Evolutionary conservation across 2,888 invertebrate genomes (phyloP), one percentile per base, ranked within the genome.

Genomic region (Torymus texanus): DNA sequence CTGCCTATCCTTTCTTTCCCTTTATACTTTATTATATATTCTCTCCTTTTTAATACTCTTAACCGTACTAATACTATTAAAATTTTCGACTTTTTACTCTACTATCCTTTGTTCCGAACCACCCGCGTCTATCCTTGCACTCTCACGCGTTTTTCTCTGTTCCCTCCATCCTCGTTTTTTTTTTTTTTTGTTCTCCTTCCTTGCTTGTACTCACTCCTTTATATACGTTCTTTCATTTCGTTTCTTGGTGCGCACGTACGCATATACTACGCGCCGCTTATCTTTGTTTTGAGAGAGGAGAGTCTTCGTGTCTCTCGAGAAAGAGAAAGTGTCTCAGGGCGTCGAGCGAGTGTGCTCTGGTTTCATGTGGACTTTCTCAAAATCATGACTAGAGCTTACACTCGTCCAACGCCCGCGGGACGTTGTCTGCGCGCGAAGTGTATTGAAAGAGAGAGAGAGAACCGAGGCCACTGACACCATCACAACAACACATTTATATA

Each of bases 301-400:
- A 41, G 41, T 8, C 41, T 41, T 41, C 41, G 41, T 41, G 41
- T 8, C 41, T 8, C 41, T 41, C 41, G 41, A 41, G 41, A 41
- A 41, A 29, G 29, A 63, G 41, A 56, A 24, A 65, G 75, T 86
- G 84, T 82, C 79, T 41, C 41, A 8, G 73, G 83, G 84, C 86
- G 86, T 81, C 85, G 87, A 87, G 85, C 85, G 88, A 83, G 87
- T 88, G 88, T 81, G 84, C 88, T 87, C 88, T 88, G 80, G 88
- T 88, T 84, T 88, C 88, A 88, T 88, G 88, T 87, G 70, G 78
- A 83, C 84, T 84, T 78, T 61, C 18, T 51, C 12, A n/a, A 74
- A 80, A 84, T 88, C 88, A 88, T 88, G 88, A 88, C 88, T 88
- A 88, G 88, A 88, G 88, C 87, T 82, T 85, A 88, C 88, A 88